Evolutionary conservation across 2,113 vertebrate species (phyloP).

Genomic region (Oreochromis tanganicae): DNA sequence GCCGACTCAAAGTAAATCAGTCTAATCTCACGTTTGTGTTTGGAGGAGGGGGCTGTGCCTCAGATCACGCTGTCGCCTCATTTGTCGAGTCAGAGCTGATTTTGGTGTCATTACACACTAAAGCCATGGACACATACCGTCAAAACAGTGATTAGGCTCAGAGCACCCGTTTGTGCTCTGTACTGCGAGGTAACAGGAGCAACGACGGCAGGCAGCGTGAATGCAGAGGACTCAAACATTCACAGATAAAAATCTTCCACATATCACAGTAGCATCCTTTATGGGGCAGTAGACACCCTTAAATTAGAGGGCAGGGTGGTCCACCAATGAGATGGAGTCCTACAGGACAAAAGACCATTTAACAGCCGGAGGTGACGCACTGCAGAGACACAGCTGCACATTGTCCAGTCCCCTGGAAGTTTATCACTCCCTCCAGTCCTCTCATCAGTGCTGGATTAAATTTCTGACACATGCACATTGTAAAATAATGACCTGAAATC

Average conservation of each 20-base stretch:
- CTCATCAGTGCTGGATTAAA: neutral
- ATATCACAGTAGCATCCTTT: neutral
- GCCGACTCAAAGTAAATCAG: neutral
- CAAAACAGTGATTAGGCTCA: slow-evolving; percentile 6
- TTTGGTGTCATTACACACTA: neutral
- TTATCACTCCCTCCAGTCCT: neutral
- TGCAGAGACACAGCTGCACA: neutral
- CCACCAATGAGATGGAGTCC: neutral
- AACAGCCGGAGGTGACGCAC: neutral
- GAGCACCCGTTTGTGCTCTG: neutral
- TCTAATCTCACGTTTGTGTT: neutral
- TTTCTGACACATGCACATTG: neutral
- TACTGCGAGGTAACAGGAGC: neutral
- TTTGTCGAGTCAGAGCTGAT: neutral
- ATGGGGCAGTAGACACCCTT: neutral
- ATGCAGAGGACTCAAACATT: neutral
- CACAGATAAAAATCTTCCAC: neutral
- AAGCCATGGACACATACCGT: neutral
- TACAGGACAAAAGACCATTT: neutral
- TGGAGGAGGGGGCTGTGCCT: neutral
- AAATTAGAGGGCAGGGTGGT: neutral
- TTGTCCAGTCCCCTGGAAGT: neutral
- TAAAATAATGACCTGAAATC: neutral
- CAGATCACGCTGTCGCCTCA: neutral
- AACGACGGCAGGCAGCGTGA: neutral